These are phyloP conservation scores for Tamias sibiricus DNA, from an alignment of 2,113 vertebrate genomes.

Conservation along the genomic window DNA sequence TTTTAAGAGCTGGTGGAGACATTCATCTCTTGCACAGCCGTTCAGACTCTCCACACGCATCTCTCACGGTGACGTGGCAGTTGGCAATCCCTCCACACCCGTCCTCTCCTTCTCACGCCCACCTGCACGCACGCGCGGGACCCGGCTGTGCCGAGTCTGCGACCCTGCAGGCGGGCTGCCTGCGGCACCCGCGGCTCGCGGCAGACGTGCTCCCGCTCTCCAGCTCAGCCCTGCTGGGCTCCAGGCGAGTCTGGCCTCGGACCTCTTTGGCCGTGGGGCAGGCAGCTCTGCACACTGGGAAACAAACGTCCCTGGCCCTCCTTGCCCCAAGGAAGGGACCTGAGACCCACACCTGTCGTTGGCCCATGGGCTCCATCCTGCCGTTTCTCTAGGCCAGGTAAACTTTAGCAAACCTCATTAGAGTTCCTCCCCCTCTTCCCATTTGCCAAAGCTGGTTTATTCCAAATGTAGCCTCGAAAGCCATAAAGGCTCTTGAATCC, in stretches of 20 bases:
- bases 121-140: rapidly evolving
- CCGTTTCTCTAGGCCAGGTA: constrained; percentile 61
- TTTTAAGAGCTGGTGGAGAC: constrained; percentile 47
- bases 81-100: rapidly evolving
- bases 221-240: rapidly evolving
- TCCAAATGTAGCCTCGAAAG: rapidly evolving
- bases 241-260: not conserved
- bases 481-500: not conserved
- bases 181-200: rapidly evolving
- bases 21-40: not conserved
- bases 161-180: rapidly evolving
- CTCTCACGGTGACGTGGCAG: not conserved
- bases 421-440: not conserved
- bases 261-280: rapidly evolving
- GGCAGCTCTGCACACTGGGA: rapidly evolving
- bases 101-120: not conserved
- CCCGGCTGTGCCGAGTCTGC: rapidly evolving
- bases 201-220: rapidly evolving
- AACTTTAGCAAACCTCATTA: constrained; percentile 67
- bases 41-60: not conserved
- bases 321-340: rapidly evolving
- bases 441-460: not conserved
- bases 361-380: constrained; percentile 49
- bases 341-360: rapidly evolving
- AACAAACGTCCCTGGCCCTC: rapidly evolving